Evolutionary conservation across 2,113 vertebrate genomes (phyloP), one percentile per base, ranked within the genome.

Genomic region (Cranoglanis bouderius): DNA sequence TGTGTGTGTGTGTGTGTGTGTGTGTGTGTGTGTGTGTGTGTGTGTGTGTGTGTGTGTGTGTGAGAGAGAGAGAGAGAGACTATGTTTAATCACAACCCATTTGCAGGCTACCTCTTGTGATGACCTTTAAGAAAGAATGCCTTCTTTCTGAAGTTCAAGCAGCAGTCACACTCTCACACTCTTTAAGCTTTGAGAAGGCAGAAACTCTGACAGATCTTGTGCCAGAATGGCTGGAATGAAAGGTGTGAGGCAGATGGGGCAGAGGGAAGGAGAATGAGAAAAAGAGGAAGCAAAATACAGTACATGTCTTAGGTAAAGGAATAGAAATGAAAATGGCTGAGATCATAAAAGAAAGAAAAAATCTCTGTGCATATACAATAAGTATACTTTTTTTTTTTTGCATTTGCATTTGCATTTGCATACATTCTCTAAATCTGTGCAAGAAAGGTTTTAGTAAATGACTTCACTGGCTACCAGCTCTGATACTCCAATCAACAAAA

Each of bases 21-120:
- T 70, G 53, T 40, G 35, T 74, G 35, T 74, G 70, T 74, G 70
- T 74, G 63, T 67, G 63, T 65, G 61, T 65, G 61, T 49, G 43
- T 77, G 43, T 77, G 74, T 49, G 74, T 77, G 70, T 40, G 70
- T 38, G 67, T 38, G 67, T 38, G 67, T 40, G 70, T 19, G 70
- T 21, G 14, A 6, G 67, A 6, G 67, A 6, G 67, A 18, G 32
- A 4, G 67, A 6, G 32, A 16, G 40, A 12, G 75, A 63, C 49
- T 57, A 78, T 91, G 85, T 92, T 85, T 91, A 72, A 86, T 82
- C 81, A 74, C 49, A 82, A 89, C 87, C 88, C 91, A 94, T 91
- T 90, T 92, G 85, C 91, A 82, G 85, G 88, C 91, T 92, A 90
- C 90, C 91, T 93, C 89, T 92, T 87, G 61, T 92, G 89, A 91